Percentiles rank a stretch among this genome's conserved stretches.
Evolutionary conservation across 2,113 vertebrate genomes (phyloP).

Genomic region (Stegostoma tigrinum): DNA sequence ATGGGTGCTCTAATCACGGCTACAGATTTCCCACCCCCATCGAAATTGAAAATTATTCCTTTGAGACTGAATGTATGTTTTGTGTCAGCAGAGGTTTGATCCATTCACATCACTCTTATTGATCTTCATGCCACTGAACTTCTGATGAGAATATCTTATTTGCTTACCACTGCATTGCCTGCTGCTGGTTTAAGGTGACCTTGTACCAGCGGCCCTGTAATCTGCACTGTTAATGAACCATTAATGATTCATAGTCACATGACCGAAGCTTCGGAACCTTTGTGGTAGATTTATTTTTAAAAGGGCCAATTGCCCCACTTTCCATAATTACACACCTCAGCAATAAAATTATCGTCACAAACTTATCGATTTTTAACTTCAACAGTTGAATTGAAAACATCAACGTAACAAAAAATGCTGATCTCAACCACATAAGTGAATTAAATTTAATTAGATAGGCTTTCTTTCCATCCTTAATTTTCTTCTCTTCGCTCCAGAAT

Average conservation of each 20-base stretch:
- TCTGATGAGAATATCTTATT: constrained; percentile 7
- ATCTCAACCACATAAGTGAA: neutral
- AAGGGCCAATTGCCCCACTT: neutral
- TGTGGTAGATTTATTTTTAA: neutral
- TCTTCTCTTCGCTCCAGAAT: neutral
- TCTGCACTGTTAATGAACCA: constrained; percentile 18
- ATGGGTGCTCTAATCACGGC: neutral
- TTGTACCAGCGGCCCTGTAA: neutral
- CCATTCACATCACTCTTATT: neutral
- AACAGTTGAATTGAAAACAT: neutral
- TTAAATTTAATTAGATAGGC: neutral
- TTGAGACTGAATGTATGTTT: neutral
- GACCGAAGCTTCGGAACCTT: neutral
- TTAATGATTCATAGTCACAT: constrained; percentile 20
- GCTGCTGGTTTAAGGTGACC: neutral
- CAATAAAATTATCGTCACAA: neutral
- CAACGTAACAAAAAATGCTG: neutral
- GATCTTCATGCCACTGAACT: neutral
- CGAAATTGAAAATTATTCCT: neutral
- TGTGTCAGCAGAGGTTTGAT: neutral
- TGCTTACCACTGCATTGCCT: neutral
- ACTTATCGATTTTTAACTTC: neutral
- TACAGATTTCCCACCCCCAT: neutral
- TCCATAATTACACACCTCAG: neutral
- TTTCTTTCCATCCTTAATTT: neutral